Evolutionary conservation across 2,113 vertebrate species (phyloP), one percentile per base, ranked within the genome.

Genomic region (Esox niger): DNA sequence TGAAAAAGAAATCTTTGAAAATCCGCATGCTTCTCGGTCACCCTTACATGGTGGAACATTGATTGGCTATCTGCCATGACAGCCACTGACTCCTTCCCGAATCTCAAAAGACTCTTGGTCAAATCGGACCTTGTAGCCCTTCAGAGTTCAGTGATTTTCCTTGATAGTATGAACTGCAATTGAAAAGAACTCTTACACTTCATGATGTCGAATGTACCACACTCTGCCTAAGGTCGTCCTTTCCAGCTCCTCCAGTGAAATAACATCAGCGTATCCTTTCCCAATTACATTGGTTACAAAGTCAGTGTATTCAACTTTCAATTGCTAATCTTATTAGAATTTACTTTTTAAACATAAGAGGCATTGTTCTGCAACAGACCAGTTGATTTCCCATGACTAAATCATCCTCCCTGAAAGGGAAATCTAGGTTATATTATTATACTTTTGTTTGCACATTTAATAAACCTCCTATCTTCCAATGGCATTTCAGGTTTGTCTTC

Each of bases 91-190:
- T 59, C 57, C 29, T n/a, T 11, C 52, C 23, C 20, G 62, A 35
- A 13, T 20, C 66, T 26, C n/a, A 46, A 7, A 8, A 68, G 32
- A 13, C 27, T 32, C 23, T 46, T 68, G 7, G 21, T 68, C 15
- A 68, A 13, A 27, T 68, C 29, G 55, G 55, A 35, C 66, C 66
- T 26, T 73, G 47, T 15, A 73, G 47, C 2, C 60, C 30, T 54
- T 73, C 43, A 7, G 30, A 52, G 70, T 73, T 73, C 29, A 29
- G 55, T 11, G 55, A 73, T 25, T 13, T 67, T 26, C 66, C 55
- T 33, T 65, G 13, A 47, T 17, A 73, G 20, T 11, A n/a, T 10
- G 63, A 54, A 52, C 25, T 9, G 35, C 70, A 72, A 17, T 65
- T 23, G 21, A 70, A 70, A 11, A 25, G 30, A 2, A 68, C 63